Evolutionary conservation across 1,140 invertebrate genomes (phyloP).

Genomic region (Plutomurus gul): DNA sequence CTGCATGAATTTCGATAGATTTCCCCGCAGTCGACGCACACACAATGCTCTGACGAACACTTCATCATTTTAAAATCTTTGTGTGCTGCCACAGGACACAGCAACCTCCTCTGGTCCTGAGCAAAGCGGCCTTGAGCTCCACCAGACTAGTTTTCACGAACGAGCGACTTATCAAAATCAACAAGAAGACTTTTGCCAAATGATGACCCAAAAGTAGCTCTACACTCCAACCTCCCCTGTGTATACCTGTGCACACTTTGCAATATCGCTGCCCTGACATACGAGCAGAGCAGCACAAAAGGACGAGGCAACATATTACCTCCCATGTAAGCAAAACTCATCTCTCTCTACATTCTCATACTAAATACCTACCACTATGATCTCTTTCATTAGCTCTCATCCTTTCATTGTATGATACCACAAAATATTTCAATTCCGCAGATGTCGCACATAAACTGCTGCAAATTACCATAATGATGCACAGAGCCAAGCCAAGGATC

Average conservation of each 20-base stretch:
- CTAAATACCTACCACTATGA: slow-evolving; percentile 13
- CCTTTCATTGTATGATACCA: background rate
- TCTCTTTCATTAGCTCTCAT: slow-evolving; percentile 11
- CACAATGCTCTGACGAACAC: too few species aligned
- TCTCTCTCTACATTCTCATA: slow-evolving; percentile 3
- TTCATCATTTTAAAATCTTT: background rate
- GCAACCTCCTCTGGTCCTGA: slow-evolving; percentile 19
- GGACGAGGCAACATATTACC: background rate
- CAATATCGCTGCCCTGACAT: too few species aligned
- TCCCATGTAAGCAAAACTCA: slow-evolving; percentile 21
- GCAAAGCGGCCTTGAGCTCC: slow-evolving; percentile 25
- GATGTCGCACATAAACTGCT: slow-evolving; percentile 20
- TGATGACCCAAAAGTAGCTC: slow-evolving; percentile 15
- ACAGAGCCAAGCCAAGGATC: background rate
- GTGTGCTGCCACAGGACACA: slow-evolving; percentile 3
- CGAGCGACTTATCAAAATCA: slow-evolving; percentile 37
- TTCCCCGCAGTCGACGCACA: too few species aligned
- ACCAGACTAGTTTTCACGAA: slow-evolving; percentile 31
- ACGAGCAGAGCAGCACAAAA: background rate
- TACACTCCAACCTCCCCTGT: background rate
- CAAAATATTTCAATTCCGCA: slow-evolving; percentile 25
- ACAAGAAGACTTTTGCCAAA: slow-evolving; percentile 22
- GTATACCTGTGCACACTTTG: background rate
- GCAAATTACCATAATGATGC: slow-evolving; percentile 13
- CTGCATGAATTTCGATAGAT: background rate